Conservation (phyloP, 2,888 invertebrate species). For the Urechis unicinctus region DNA sequence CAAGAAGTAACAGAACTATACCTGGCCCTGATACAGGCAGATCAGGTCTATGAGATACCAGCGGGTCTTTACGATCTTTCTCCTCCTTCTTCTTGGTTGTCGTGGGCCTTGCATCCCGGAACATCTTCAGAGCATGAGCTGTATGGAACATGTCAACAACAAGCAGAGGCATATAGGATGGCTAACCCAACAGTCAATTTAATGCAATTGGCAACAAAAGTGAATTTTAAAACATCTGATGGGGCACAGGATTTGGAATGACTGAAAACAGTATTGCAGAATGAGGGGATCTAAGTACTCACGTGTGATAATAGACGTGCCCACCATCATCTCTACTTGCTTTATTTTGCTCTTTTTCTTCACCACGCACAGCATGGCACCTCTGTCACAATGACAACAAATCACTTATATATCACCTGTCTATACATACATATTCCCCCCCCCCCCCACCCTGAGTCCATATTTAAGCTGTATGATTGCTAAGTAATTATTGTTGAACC, state of each 20-base stretch:
- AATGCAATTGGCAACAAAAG: no score
- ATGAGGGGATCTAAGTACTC: constrained; percentile 27
- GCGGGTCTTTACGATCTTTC: constrained; percentile 69
- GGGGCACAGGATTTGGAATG: no score
- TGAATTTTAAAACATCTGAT: no score
- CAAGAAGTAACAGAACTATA: constrained; percentile 14
- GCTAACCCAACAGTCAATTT: not conserved
- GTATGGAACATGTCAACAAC: constrained; percentile 12
- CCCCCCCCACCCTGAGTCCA: not conserved
- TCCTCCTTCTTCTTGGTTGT: constrained; percentile 79
- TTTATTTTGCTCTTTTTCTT: constrained; percentile 36
- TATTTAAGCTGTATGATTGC: not conserved
- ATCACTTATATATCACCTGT: not conserved
- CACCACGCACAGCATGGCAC: constrained; percentile 30
- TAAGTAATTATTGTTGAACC: no score
- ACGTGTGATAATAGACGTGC: constrained; percentile 89
- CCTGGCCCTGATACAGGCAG: constrained; percentile 56
- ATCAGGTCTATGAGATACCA: constrained; percentile 56
- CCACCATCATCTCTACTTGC: constrained; percentile 74
- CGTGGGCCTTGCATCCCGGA: constrained; percentile 73
- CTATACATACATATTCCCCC: not conserved
- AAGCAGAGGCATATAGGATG: not conserved
- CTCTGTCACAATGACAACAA: constrained; percentile 47
- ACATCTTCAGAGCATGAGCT: constrained; percentile 79
- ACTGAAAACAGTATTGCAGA: no score